A percentile compares a stretch with the other conserved stretches of the same genome.
phyloP scores from a whole-genome alignment of 53 echinoderm and acorn worm genomes.

The Actinopyga echinites region DNA sequence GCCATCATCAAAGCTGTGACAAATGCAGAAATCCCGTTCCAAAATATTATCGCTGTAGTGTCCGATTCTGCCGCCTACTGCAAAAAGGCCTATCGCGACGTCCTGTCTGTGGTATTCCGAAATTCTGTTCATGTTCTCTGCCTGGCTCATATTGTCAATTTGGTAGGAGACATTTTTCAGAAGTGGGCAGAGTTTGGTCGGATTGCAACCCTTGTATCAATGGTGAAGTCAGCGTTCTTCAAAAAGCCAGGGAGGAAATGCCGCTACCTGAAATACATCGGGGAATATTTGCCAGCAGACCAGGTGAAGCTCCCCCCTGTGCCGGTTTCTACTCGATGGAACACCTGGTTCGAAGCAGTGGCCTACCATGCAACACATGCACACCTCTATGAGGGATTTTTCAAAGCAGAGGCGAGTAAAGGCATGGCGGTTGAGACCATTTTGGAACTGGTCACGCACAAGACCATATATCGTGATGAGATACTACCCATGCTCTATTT shows the following conservation, averaged over 20 bases:
- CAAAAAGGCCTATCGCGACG: conserved; percentile 64
- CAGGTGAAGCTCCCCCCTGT: conserved; percentile 65
- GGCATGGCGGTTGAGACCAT: conserved; percentile 64
- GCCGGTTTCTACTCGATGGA: conserved; percentile 70
- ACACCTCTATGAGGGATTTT: conserved; percentile 69
- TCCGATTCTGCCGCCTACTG: conserved; percentile 68
- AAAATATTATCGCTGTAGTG: conserved; percentile 59
- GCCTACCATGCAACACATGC: conserved; percentile 55
- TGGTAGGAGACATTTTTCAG: conserved; percentile 61
- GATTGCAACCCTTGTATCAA: conserved; percentile 47
- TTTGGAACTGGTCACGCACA: conserved; percentile 55
- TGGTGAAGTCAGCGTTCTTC: conserved; percentile 66
- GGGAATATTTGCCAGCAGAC: conserved; percentile 61
- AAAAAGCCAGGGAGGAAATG: conserved; percentile 68
- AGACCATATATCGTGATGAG: conserved; percentile 59
- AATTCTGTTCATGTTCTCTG: conserved; percentile 60
- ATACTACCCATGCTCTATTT: conserved; percentile 51
- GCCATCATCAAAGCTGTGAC: conserved; percentile 60
- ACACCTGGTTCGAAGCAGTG: conserved; percentile 64
- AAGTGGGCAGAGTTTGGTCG: conserved; percentile 62
- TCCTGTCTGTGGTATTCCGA: conserved; percentile 52
- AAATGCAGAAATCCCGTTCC: conserved; percentile 41
- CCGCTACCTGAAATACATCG: conserved; percentile 54
- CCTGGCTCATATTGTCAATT: conserved; percentile 67
- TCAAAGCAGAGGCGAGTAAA: conserved; percentile 60